These are phyloP conservation scores for Meriones psammophilus DNA, from an alignment of 2,797 vertebrate species.

Conservation along the genomic window DNA sequence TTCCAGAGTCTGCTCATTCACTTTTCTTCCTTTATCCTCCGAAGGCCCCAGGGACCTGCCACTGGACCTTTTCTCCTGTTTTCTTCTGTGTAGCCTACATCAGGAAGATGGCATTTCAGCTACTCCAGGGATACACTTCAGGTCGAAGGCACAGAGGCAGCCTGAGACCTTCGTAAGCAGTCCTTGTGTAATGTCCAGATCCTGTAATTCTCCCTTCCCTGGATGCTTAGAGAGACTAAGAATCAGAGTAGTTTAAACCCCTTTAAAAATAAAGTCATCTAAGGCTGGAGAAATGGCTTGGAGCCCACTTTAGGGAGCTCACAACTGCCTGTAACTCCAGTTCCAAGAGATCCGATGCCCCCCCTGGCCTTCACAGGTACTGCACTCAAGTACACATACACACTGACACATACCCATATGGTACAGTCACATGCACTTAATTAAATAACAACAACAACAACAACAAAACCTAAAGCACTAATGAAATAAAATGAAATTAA, in stretches of 20 bases:
- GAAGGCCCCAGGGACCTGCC: accelerated
- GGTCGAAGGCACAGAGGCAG: neutral
- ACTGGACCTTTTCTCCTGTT: neutral
- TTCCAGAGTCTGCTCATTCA: neutral
- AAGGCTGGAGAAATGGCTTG: neutral
- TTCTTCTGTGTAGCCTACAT: neutral
- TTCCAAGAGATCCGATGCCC: too few species aligned
- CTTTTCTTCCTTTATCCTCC: accelerated
- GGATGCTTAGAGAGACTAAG: neutral
- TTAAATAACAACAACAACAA: neutral
- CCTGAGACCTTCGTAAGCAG: neutral
- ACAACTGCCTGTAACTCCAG: neutral
- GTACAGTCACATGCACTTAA: neutral
- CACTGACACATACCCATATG: neutral
- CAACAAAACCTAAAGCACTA: neutral
- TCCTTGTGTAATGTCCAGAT: neutral
- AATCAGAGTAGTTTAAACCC: slow-evolving; percentile 43
- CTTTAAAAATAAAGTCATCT: neutral
- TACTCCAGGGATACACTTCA: neutral
- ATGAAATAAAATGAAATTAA: slow-evolving; percentile 48
- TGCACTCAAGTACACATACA: neutral
- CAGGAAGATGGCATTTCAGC: too few species aligned
- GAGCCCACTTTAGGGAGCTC: neutral
- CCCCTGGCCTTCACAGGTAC: neutral
- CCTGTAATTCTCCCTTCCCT: neutral